Base-by-base conservation (phyloP, 2,797 vertebrate genomes). In the Karalla daura region DNA sequence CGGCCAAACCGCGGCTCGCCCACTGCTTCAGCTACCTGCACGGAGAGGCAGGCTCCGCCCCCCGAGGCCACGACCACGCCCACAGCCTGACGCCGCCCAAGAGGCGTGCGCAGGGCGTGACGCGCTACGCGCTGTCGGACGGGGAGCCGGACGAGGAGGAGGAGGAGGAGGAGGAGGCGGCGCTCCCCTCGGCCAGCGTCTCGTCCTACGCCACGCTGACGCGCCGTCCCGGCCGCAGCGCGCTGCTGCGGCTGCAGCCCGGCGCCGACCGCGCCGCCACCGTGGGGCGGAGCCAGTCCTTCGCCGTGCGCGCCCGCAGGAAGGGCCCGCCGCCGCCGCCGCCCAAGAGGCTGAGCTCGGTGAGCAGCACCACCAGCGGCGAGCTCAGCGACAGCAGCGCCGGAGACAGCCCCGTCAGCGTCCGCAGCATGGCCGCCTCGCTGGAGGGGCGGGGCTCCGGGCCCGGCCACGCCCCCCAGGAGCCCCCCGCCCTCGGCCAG, bases 331-430 rank as follows among this genome's bases (percentile, higher is more conserved):
- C 96, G 0, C 97, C 97, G 0, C 95, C 96, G 0, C 97, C 96
- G 0, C 97, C 97, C 1, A 98, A 98, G 76, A 95, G 97, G 25
- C 94, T 98, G 73, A 98, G 97, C 85, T 98, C 97, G 0, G 96
- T 98, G 51, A 96, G 88, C 81, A 88, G 89, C 75, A 85, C 71
- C 44, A 78, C 74, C 44, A 87, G 90, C 2, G 81, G 74, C 0
- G 92, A 93, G 70, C 68, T 84, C 18, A 84, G 86, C 1, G 87
- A 89, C 77, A 83, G 82, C 68, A 80, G 85, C 82, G 36, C 74
- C 0, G 81, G 62, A 0, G 30, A 86, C 20, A 93, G 91, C 0
- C 59, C 83, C 0, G 85, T 87, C 21, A 91, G 17, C 0, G 93
- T 91, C 14, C 92, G 87, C 65, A 95, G 76, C 71, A 85, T 93